These are phyloP conservation scores for Chlorops oryzae DNA, from an alignment of 1,140 invertebrate genomes.

Conservation along the genomic window DNA sequence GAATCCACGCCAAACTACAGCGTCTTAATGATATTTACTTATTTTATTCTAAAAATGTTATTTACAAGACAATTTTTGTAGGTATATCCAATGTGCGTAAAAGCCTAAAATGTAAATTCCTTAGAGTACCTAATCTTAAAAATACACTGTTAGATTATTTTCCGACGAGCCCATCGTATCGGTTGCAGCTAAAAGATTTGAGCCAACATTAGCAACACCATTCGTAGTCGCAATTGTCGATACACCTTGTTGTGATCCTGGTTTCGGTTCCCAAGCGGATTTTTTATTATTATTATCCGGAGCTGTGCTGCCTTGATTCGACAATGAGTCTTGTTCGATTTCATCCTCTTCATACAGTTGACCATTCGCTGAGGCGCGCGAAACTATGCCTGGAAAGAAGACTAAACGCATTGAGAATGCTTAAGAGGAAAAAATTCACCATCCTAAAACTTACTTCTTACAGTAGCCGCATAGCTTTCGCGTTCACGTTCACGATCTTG, in stretches of 20 bases:
- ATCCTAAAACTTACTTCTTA: conserved; percentile 40
- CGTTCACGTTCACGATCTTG: conserved; percentile 37
- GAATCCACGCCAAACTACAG: no score
- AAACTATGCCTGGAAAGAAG: conserved; percentile 44
- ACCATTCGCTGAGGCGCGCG: conserved; percentile 43
- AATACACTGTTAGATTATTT: conserved; percentile 46
- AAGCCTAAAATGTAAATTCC: neutral
- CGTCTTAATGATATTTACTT: no score
- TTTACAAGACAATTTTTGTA: no score
- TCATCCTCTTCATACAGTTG: conserved; percentile 45
- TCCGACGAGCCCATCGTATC: conserved; percentile 46
- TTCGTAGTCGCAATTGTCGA: conserved; percentile 22
- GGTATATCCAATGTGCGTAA: no score
- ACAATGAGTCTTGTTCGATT: conserved; percentile 42
- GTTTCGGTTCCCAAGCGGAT: conserved; percentile 13
- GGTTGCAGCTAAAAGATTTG: conserved; percentile 36
- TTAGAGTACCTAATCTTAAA: conserved; percentile 8
- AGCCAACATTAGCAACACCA: conserved; percentile 9
- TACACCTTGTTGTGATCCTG: conserved; percentile 15
- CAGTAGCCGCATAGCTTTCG: conserved; percentile 45
- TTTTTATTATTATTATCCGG: conserved; percentile 41
- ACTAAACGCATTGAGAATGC: conserved; percentile 37
- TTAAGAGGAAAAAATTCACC: no score
- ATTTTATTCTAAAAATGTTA: neutral
- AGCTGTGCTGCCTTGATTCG: conserved; percentile 22